Conservation (phyloP, 2,888 invertebrate species). For the Cosmorhoe ocellata region DNA sequence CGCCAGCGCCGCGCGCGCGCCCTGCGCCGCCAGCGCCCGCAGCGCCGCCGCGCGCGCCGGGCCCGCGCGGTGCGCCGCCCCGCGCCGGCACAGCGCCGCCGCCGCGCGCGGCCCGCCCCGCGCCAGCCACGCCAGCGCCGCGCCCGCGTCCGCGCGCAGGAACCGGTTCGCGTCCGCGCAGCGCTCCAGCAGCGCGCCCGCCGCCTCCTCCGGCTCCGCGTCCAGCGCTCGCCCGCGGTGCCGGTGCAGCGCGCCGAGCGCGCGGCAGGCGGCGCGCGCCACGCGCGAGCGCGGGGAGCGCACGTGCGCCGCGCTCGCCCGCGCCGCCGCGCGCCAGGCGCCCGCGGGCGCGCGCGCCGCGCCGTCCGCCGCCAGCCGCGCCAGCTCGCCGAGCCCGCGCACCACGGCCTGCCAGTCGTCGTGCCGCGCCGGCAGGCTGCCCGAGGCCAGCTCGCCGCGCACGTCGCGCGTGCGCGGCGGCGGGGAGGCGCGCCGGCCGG, state of each 20-base stretch:
- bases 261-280: slow-evolving; percentile 92
- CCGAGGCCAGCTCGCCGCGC: slow-evolving; percentile 64
- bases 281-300: slow-evolving; percentile 96
- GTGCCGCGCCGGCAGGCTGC: slow-evolving; percentile 82
- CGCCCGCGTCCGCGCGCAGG: slow-evolving; percentile 93
- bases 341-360: slow-evolving; percentile 87
- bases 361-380: slow-evolving; percentile 86
- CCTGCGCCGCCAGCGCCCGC: slow-evolving; percentile 85
- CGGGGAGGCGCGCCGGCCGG: slow-evolving; percentile 48
- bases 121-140: slow-evolving; percentile 91
- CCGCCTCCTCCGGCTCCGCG: slow-evolving; percentile 93
- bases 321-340: slow-evolving; percentile 85
- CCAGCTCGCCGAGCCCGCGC: slow-evolving; percentile 86
- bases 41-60: slow-evolving; percentile 93
- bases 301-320: slow-evolving; percentile 89
- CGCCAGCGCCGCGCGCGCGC: slow-evolving; percentile 88
- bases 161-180: slow-evolving; percentile 97
- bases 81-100: slow-evolving; percentile 85
- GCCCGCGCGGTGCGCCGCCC: slow-evolving; percentile 92
- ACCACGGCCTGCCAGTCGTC: slow-evolving; percentile 92
- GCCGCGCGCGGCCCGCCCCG: slow-evolving; percentile 87
- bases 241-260: slow-evolving; percentile 90
- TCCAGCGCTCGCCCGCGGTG: slow-evolving; percentile 82
- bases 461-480: slow-evolving; percentile 59
- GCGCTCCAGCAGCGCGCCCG: slow-evolving; percentile 90